Conservation (phyloP, 2,113 vertebrate species). For the Narcine bancroftii region DNA sequence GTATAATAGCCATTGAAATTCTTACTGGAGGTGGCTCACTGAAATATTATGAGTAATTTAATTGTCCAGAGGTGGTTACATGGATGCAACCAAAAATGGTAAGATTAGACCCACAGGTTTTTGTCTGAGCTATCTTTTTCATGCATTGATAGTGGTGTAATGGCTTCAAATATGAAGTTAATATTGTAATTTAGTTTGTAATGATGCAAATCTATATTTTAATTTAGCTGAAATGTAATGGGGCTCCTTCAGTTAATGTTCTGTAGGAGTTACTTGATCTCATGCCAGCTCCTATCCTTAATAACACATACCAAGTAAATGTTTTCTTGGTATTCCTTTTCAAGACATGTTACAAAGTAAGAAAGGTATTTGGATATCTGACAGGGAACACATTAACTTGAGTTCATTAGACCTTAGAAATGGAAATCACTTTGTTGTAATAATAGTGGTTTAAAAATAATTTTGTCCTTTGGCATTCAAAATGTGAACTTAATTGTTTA, state of each 20-base stretch:
- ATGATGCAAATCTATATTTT: background rate
- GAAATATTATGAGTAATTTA: background rate
- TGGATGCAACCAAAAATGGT: background rate
- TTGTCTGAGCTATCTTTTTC: background rate
- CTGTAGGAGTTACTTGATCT: background rate
- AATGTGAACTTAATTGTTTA: conserved; percentile 27
- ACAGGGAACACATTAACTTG: conserved; percentile 20
- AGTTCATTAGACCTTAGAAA: background rate
- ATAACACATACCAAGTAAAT: background rate
- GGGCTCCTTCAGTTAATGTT: background rate
- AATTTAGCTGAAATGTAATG: background rate
- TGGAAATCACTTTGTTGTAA: conserved; percentile 18
- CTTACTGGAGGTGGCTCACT: background rate
- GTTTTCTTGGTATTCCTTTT: conserved; percentile 11
- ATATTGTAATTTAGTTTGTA: background rate
- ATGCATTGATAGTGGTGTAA: background rate
- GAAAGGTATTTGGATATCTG: conserved; percentile 27
- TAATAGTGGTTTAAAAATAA: background rate
- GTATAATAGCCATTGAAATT: background rate
- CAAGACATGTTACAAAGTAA: conserved; percentile 18
- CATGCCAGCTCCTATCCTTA: conserved; percentile 4
- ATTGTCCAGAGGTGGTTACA: background rate
- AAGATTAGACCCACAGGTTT: background rate
- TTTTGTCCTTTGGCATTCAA: background rate
- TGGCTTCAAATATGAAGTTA: background rate